Percentiles rank a stretch among this genome's conserved stretches.
Evolutionary conservation across 2,797 vertebrate genomes (phyloP).

Genomic region (Aeoliscus strigatus): DNA sequence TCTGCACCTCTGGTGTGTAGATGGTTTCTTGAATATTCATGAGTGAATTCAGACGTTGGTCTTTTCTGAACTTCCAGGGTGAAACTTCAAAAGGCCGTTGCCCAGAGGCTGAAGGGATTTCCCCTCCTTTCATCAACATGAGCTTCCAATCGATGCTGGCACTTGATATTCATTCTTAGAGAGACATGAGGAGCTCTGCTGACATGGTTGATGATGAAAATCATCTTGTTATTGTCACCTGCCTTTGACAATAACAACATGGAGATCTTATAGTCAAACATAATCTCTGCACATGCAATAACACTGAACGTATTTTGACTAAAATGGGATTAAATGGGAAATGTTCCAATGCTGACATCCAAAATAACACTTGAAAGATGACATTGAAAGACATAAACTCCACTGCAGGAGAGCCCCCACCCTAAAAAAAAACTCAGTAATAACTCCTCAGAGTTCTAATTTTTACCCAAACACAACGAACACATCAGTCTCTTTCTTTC

Average conservation of each 20-base stretch:
- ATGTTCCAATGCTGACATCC: not conserved
- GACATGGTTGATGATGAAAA: not conserved
- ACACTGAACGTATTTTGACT: not conserved
- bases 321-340: not conserved
- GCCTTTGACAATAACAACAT: no score
- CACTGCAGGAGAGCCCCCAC: no score
- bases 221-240: not conserved
- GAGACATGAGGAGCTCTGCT: not conserved
- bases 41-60: no score
- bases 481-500: constrained; percentile 5
- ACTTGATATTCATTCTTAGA: constrained; percentile 22
- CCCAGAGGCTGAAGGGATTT: not conserved
- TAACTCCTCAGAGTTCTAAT: not conserved
- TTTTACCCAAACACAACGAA: not conserved
- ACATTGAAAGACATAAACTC: no score
- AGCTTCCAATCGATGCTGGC: constrained; percentile 7
- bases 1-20: not conserved
- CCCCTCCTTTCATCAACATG: constrained; percentile 1
- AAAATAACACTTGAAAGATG: not conserved
- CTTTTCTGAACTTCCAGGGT: not conserved
- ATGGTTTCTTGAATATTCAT: no score
- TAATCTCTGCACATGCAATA: not conserved
- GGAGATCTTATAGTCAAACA: not conserved
- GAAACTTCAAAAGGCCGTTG: constrained; percentile 1
- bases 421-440: no score